phyloP scores from a whole-genome alignment of 2,888 invertebrate species.

The Erebia epiphron region DNA sequence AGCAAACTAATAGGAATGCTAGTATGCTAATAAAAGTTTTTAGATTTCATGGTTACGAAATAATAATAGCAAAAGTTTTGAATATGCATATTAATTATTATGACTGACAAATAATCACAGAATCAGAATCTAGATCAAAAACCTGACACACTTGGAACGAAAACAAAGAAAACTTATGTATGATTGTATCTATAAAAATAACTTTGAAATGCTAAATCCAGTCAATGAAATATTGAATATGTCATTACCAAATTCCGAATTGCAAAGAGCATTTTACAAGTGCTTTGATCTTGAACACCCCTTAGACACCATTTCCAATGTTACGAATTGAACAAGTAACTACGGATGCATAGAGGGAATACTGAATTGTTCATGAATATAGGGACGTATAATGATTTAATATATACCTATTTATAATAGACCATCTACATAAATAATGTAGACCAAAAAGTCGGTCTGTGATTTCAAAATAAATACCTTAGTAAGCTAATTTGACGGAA shows the following conservation, averaged over 20 bases:
- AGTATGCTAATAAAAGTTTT: constrained; percentile 11
- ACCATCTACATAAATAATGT: neutral
- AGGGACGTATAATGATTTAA: neutral
- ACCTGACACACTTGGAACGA: too few relatives aligned
- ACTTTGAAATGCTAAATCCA: neutral
- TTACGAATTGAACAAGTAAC: constrained; percentile 21
- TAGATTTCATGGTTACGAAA: constrained; percentile 5
- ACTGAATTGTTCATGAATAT: constrained; percentile 11
- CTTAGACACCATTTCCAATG: constrained; percentile 28
- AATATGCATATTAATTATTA: neutral
- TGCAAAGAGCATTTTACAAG: constrained; percentile 26
- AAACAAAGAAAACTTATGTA: too few relatives aligned
- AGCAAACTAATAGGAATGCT: constrained; percentile 21
- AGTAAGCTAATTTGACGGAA: too few relatives aligned
- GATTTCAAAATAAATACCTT: too few relatives aligned
- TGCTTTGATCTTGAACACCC: constrained; percentile 36
- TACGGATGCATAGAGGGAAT: constrained; percentile 21
- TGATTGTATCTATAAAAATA: too few relatives aligned
- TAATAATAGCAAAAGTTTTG: constrained; percentile 4
- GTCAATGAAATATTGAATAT: constrained; percentile 6
- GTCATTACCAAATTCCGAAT: constrained; percentile 11
- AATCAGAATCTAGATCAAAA: too few relatives aligned
- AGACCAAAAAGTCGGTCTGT: too few relatives aligned
- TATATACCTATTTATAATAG: neutral
- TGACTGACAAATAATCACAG: neutral